A percentile compares a stretch with the other conserved stretches of the same genome.
Conservation (phyloP, 1,140 invertebrate species). For the Nebria ingens region DNA sequence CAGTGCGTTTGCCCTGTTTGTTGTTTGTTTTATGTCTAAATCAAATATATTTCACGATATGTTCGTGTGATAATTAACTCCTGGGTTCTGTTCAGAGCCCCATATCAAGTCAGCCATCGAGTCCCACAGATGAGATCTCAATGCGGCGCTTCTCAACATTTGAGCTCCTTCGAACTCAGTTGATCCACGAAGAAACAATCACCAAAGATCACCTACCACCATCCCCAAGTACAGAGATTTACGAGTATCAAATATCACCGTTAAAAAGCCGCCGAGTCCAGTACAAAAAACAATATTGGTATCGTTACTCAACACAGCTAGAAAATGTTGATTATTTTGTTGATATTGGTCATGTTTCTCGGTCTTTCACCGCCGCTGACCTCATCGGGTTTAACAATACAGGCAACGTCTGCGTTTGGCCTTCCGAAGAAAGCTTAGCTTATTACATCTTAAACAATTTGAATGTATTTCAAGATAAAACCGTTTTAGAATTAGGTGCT, state of each 20-base stretch:
- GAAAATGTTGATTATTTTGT: conserved; percentile 37
- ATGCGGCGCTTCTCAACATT: conserved; percentile 46
- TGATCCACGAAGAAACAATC: conserved; percentile 20
- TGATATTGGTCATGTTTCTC: conserved; percentile 46
- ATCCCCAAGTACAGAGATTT: neutral
- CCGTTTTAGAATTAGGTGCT: conserved; percentile 68
- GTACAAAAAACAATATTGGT: conserved; percentile 36
- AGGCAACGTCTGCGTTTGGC: conserved; percentile 86
- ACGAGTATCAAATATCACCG: neutral
- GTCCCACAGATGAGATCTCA: conserved; percentile 39
- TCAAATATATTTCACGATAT: too few species aligned
- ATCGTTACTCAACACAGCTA: conserved; percentile 42
- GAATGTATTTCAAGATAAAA: conserved; percentile 51
- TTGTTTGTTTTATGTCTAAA: too few species aligned
- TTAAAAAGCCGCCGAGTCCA: conserved; percentile 11
- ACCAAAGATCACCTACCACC: conserved; percentile 8
- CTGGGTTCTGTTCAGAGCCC: conserved; percentile 29
- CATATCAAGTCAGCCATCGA: conserved; percentile 31
- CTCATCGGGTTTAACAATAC: conserved; percentile 83
- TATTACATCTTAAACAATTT: conserved; percentile 61
- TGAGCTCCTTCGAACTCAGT: conserved; percentile 39
- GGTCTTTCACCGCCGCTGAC: conserved; percentile 53
- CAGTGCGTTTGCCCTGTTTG: too few species aligned
- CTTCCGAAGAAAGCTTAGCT: conserved; percentile 74
- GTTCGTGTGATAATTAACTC: too few species aligned